phyloP scores from a whole-genome alignment of 2,888 invertebrate species.

The Dasysyrphus albostriatus region DNA sequence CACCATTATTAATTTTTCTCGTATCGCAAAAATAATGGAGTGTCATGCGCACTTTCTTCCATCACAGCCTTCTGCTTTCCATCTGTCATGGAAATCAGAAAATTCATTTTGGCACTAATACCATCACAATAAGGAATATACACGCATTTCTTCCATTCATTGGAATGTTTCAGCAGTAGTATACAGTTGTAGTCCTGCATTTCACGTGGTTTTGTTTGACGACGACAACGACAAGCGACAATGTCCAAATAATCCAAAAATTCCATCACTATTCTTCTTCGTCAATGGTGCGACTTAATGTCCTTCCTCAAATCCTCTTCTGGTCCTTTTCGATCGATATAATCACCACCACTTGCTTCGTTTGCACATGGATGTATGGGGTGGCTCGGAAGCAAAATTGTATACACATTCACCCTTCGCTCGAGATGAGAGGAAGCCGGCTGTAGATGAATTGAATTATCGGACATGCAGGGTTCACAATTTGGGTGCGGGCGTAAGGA shows the following conservation, averaged over 20 bases:
- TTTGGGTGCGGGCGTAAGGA: conserved; percentile 42
- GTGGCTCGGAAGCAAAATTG: neutral
- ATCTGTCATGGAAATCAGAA: conserved; percentile 38
- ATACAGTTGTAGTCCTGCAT: conserved; percentile 12
- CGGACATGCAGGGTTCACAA: conserved; percentile 25
- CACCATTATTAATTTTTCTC: conserved; percentile 1
- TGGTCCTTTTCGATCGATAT: conserved; percentile 48
- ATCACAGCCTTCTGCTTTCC: neutral
- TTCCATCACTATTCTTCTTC: conserved; percentile 52
- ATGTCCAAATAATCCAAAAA: conserved; percentile 39
- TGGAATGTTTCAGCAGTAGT: conserved; percentile 40
- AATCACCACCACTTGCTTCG: conserved; percentile 28
- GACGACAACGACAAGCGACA: neutral
- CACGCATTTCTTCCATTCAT: conserved; percentile 50
- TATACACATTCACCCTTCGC: conserved; percentile 13
- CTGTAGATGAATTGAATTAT: conserved; percentile 46
- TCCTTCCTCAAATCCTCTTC: conserved; percentile 41
- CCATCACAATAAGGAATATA: neutral
- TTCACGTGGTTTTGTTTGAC: conserved; percentile 44
- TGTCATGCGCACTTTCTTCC: conserved; percentile 55
- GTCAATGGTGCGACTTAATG: conserved; percentile 54
- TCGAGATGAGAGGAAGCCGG: neutral
- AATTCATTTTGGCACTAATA: conserved; percentile 54
- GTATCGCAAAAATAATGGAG: neutral
- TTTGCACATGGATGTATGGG: neutral